Base-by-base conservation (phyloP, 37 sponge, comb jelly and placozoan species). In the Cliona cf. orientalis region DNA sequence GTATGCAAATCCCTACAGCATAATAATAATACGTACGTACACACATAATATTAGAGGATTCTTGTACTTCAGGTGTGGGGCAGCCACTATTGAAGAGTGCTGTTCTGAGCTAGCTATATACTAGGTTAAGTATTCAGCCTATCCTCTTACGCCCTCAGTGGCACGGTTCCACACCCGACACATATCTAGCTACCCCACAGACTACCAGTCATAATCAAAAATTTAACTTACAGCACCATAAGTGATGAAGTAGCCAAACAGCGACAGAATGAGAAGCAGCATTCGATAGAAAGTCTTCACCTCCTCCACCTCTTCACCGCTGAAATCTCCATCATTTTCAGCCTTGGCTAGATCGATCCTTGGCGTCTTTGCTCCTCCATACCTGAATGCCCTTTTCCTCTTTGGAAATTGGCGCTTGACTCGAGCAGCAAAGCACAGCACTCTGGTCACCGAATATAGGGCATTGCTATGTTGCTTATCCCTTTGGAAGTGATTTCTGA, bases 321-420 rank as follows among this genome's bases (percentile, higher is more conserved):
- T 57, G 42, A 69, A 85, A 5, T 42, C 77, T 21, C 85, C 85
- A 59, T 85, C 85, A 55, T 61, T 78, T 46, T 77, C 71, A 0
- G 19, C 42, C 61, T 85, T 85, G 1, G 85, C 85, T 36, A 85
- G 69, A 11, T 85, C 85, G 21, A 85, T 85, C n/a, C 85, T 63
- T 32, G 49, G 49, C 17, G 46, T 59, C 58, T 55, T 68, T 3
- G 39, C 78, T 35, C 77, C 85, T 42, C 85, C 85, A 43, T 85
- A 85, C 4, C 85, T 37, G 40, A 85, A 85, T n/a, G 60, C 45
- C 34, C 78, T 68, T n/a, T 78, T 31, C 34, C 77, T 44, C 4
- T 44, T 23, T 4, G 85, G 85, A 1, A 34, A 1, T 0, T 77
- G 71, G 32, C 85, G 34, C 58, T 77, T 76, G 11, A 77, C 78